Conservation (phyloP, 2,113 vertebrate species). For the Nesoenas mayeri region DNA sequence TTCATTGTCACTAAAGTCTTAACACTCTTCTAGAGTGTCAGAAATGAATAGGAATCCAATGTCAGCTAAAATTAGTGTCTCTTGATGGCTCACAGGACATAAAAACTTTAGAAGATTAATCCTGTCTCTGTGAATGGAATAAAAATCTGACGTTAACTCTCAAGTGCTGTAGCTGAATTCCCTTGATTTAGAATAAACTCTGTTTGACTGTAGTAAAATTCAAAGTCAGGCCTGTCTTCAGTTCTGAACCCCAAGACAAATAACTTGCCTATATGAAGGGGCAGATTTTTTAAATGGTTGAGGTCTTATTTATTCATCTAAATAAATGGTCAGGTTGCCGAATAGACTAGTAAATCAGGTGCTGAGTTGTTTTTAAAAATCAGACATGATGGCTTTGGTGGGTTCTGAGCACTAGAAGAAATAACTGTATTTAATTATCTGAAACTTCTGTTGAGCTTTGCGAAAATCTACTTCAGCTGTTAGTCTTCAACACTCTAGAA, state of each 20-base stretch:
- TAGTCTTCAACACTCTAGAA: neutral
- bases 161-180: neutral
- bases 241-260: neutral
- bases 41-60: neutral
- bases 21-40: neutral
- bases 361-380: neutral
- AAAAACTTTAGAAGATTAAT: slow-evolving; percentile 6
- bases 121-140: neutral
- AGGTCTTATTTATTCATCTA: neutral
- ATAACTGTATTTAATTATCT: neutral
- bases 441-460: neutral
- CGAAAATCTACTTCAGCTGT: neutral
- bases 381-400: neutral
- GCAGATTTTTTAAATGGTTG: neutral
- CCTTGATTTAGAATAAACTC: neutral
- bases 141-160: neutral
- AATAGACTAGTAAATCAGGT: neutral
- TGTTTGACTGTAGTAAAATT: neutral
- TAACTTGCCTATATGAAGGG: neutral
- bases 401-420: neutral
- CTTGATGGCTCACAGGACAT: neutral
- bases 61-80: slow-evolving; percentile 33
- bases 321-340: neutral
- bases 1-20: slow-evolving; percentile 7
- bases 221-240: neutral